Conservation (phyloP, 2,797 vertebrate species). For the Myotis planiceps region DNA sequence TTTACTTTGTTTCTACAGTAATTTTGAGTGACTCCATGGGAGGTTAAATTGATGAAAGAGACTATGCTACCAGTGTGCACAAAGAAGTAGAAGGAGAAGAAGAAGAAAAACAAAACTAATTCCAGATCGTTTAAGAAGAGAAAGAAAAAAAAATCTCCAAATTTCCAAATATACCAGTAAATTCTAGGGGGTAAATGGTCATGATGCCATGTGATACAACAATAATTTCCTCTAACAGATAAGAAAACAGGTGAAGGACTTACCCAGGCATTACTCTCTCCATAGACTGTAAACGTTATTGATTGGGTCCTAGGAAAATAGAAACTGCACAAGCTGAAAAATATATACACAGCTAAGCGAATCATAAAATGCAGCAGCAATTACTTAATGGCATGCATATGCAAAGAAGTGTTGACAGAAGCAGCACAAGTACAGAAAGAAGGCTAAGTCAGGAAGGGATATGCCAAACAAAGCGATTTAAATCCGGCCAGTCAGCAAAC, state of each 20-base stretch:
- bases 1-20: slow-evolving; percentile 42
- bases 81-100: background rate
- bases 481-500: slow-evolving; percentile 56
- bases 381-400: slow-evolving; percentile 23
- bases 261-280: background rate
- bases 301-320: background rate
- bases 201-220: background rate
- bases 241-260: background rate
- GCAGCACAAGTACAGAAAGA: background rate
- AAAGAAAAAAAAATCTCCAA: background rate
- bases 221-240: background rate
- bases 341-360: background rate
- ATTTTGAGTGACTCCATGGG: background rate
- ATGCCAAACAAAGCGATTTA: background rate
- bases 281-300: background rate
- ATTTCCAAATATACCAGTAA: background rate
- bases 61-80: background rate
- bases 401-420: background rate
- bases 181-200: background rate
- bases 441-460: background rate
- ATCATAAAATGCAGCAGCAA: background rate
- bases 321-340: background rate
- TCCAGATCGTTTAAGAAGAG: background rate
- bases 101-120: background rate
- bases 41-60: background rate